phyloP scores from a whole-genome alignment of 2,113 vertebrate genomes.

The Spea multiplicata region DNA sequence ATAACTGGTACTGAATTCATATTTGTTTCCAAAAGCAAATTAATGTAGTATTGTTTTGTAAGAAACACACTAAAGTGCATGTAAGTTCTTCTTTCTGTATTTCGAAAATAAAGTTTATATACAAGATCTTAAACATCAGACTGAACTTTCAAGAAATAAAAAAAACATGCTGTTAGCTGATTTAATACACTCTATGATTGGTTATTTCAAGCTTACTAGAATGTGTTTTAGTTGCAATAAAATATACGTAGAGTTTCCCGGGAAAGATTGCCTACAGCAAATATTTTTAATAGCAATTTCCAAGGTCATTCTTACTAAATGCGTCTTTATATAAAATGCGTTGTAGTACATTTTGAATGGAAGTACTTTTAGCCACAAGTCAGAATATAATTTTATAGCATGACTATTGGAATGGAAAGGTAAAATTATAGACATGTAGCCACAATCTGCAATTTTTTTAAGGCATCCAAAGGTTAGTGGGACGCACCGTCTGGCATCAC shows the following conservation, averaged over 20 bases:
- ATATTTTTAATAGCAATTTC: neutral
- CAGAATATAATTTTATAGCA: too few relatives aligned
- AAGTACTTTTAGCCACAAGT: too few relatives aligned
- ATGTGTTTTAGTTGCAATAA: conserved; percentile 20
- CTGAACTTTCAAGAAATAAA: neutral
- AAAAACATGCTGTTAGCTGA: conserved; percentile 19
- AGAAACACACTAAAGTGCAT: conserved; percentile 1
- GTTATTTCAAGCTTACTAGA: conserved; percentile 9
- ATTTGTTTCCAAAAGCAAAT: conserved; percentile 3
- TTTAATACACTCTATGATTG: conserved; percentile 1
- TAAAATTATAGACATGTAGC: too few relatives aligned
- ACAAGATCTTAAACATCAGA: conserved; percentile 3
- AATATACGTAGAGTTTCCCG: conserved; percentile 12
- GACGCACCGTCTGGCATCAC: too few relatives aligned
- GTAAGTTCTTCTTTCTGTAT: neutral
- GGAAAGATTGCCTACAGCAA: conserved; percentile 8
- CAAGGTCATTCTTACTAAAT: conserved; percentile 12
- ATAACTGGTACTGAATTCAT: neutral
- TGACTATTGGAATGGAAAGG: too few relatives aligned
- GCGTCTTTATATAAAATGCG: neutral
- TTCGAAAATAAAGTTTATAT: neutral
- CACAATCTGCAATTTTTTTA: too few relatives aligned
- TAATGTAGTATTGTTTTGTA: neutral
- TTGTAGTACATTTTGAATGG: neutral
- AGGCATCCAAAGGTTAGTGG: too few relatives aligned